Evolutionary conservation across 37 sponge, comb jelly and placozoan species (phyloP), one percentile per base, ranked within the genome.

Genomic region (Cliona cf. orientalis): DNA sequence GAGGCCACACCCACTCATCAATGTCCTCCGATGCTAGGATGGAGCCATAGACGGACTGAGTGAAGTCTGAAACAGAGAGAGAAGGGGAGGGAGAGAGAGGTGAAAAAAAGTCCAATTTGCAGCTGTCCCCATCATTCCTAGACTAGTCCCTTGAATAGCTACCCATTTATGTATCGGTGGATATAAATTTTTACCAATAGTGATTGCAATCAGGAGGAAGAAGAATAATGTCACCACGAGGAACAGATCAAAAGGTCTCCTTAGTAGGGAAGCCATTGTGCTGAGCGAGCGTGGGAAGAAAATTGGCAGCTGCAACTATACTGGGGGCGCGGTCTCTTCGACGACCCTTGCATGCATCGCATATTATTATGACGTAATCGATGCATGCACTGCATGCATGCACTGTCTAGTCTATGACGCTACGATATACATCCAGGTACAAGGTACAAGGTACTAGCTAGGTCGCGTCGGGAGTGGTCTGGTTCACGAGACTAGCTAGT

Each of bases 121-220:
- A 29, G 6, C 42, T 12, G 43, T 4, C 46, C 17, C 29, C 56
- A 53, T 39, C 40, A 76, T 32, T 14, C 6, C 9, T 61, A 61
- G 11, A 63, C 21, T 29, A 63, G 11, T n/a, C 7, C 11, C 7
- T 31, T 29, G 11, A 29, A n/a, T 7, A 31, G 23, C 33, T 25
- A 7, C 28, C 9, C 33, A 63, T 9, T 26, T 40, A 28, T 17
- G 43, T 3, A 17, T 62, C 22, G 6, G 42, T 2, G 32, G 21
- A 49, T 37, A 46, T 25, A 46, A 17, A 26, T 21, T 26, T 74
- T 69, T 79, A 91, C 95, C 95, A 65, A 94, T 94, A 23, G 89
- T 87, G 2, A 80, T 4, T 61, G 92, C 88, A 34, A 94, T 94
- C 42, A 83, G 21, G 11, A 86, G 34, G 76, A 94, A 94, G 44